phyloP scores from a whole-genome alignment of 2,797 vertebrate genomes.

The Sebastes oblongus region DNA sequence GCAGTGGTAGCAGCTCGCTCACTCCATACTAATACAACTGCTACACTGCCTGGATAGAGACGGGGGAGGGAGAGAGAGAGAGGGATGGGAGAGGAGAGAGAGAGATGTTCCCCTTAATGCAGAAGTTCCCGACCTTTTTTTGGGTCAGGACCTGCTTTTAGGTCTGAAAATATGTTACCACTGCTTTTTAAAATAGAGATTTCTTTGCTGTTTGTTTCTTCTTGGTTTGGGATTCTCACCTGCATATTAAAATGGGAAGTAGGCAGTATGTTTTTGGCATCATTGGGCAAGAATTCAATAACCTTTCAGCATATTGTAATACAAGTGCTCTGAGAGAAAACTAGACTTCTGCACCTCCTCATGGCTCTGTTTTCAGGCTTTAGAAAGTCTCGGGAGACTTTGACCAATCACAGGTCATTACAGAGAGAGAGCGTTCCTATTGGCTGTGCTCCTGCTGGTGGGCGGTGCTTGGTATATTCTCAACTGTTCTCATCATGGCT shows the following conservation, averaged over 20 bases:
- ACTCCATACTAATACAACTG: constrained; percentile 35
- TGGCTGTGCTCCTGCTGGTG: too few species aligned
- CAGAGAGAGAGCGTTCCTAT: too few species aligned
- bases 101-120: not conserved
- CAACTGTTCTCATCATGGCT: too few species aligned
- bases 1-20: constrained; percentile 46
- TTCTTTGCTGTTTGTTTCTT: not conserved
- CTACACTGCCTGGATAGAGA: not conserved
- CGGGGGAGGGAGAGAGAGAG: not conserved
- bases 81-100: not conserved
- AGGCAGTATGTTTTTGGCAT: too few species aligned
- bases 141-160: not conserved
- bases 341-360: too few species aligned
- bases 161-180: not conserved
- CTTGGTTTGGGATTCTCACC: not conserved
- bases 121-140: not conserved
- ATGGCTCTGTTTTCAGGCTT: too few species aligned
- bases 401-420: too few species aligned
- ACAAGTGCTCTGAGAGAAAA: too few species aligned
- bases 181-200: not conserved
- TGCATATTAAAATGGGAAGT: not conserved
- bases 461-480: too few species aligned
- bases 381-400: too few species aligned
- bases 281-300: too few species aligned
- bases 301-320: too few species aligned